These are phyloP conservation scores for Fragum sueziense DNA, from an alignment of 2,888 invertebrate species.

Conservation along the genomic window DNA sequence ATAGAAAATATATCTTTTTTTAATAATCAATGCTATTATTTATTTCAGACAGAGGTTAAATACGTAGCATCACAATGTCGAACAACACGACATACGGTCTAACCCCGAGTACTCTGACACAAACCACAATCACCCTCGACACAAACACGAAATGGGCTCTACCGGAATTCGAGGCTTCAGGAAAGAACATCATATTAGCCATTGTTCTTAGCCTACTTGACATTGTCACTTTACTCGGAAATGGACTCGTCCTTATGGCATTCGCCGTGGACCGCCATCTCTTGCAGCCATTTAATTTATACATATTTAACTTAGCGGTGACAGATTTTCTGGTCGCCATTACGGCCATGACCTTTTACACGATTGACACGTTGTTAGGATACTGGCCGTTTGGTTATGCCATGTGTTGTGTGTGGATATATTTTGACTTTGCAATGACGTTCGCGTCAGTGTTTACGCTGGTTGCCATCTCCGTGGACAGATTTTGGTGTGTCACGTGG, in stretches of 20 bases:
- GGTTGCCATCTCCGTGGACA: constrained; percentile 79
- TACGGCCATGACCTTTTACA: constrained; percentile 81
- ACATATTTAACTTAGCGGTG: constrained; percentile 70
- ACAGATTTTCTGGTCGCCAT: constrained; percentile 80
- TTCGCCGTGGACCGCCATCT: constrained; percentile 76
- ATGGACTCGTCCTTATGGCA: constrained; percentile 78
- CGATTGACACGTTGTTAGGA: constrained; percentile 77
- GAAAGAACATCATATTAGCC: constrained; percentile 59
- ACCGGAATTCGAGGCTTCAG: constrained; percentile 49
- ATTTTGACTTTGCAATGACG: constrained; percentile 81
- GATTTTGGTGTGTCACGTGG: constrained; percentile 78
- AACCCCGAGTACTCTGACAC: background rate
- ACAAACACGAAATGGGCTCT: constrained; percentile 19
- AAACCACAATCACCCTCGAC: background rate
- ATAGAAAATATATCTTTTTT: too few relatives aligned
- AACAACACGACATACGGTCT: background rate
- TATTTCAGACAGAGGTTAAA: background rate
- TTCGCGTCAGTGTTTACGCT: constrained; percentile 81
- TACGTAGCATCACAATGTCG: background rate
- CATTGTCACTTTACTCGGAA: constrained; percentile 77
- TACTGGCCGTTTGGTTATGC: constrained; percentile 80
- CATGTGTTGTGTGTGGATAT: constrained; percentile 81
- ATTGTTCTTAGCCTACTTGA: constrained; percentile 66
- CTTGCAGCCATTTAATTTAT: constrained; percentile 79
- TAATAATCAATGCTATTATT: background rate